Base-by-base conservation (phyloP, 37 sponge, comb jelly and placozoan species). In the Agelas oroides region DNA sequence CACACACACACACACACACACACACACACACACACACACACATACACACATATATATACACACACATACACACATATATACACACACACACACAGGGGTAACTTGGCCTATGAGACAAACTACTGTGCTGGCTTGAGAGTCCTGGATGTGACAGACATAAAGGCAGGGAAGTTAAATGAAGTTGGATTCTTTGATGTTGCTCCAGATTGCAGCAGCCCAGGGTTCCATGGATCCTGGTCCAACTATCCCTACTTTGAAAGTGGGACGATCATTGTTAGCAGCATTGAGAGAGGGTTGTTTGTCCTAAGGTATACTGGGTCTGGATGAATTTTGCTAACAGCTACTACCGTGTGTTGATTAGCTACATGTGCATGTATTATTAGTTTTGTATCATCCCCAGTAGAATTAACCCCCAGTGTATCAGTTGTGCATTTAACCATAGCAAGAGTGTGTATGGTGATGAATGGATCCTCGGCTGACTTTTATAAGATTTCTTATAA, bases 121-220 rank as follows among this genome's bases (percentile, higher is more conserved):
- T 92, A 92, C 88, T 87, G 92, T 73, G 92, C 92, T 68, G 92
- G 92, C 32, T 80, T 92, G 36, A 65, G 92, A 21, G 77, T 92
- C 31, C 60, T 92, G 32, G 76, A 92, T 38, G 73, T 92, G 30
- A 40, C 69, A 39, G 62, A 70, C 54, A 86, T 91, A 17, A 46
- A 86, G 46, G 46, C 32, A 39, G 79, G 71, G 19, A 54, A 63
- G 2, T 14, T 61, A 2, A 68, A 70, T 23, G 87, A 92, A 59
- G 75, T 92, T 36, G 92, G 88, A 0, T 92, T 63, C 80, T 92
- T 92, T 70, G 92, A 92, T 59, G 84, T 92, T 20, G 84, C 79
- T 20, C 92, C 92, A 25, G 61, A 82, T 0, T 87, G 88, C 40
- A 56, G 53, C 39, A 3, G 59, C 1, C 83, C 87, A 13, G 83